A percentile compares a stretch with the other conserved stretches of the same genome.
These are phyloP conservation scores for Sebastes wilsoni DNA, from an alignment of 2,797 vertebrate genomes.

Conservation along the genomic window DNA sequence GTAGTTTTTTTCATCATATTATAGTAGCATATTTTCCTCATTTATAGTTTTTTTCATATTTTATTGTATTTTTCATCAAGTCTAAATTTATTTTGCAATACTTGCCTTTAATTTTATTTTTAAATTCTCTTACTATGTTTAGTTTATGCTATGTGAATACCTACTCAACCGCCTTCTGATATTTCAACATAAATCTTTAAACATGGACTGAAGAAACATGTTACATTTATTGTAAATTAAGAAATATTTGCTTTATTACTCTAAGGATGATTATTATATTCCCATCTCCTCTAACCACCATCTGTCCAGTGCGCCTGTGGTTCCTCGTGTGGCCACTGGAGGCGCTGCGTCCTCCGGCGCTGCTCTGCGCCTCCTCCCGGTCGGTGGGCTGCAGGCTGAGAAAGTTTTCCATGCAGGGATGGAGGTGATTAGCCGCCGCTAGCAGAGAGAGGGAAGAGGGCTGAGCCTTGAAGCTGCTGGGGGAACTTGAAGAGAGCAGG, in stretches of 20 bases:
- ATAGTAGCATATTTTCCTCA: no score
- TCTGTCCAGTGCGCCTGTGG: not conserved
- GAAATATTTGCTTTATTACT: not conserved
- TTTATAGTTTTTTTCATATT: no score
- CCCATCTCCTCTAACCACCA: accelerated
- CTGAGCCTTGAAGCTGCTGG: constrained; percentile 82
- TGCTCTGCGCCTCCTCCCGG: not conserved
- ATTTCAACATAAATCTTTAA: not conserved
- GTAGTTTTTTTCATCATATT: no score
- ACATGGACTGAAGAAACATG: not conserved
- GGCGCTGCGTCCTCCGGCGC: constrained; percentile 5
- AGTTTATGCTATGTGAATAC: not conserved
- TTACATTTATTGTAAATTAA: not conserved
- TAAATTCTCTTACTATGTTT: no score
- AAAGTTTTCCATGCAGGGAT: constrained; percentile 71
- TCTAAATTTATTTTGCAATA: not conserved
- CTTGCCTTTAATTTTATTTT: no score
- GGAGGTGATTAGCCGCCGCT: constrained; percentile 60
- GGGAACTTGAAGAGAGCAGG: constrained; percentile 76
- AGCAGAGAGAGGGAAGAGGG: constrained; percentile 84
- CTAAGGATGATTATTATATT: not conserved
- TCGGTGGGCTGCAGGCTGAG: not conserved
- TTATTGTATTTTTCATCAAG: no score
- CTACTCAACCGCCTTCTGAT: not conserved
- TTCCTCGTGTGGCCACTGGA: constrained; percentile 22